Conservation (phyloP, 1,140 invertebrate species). For the Lordiphosa stackelbergi region DNA sequence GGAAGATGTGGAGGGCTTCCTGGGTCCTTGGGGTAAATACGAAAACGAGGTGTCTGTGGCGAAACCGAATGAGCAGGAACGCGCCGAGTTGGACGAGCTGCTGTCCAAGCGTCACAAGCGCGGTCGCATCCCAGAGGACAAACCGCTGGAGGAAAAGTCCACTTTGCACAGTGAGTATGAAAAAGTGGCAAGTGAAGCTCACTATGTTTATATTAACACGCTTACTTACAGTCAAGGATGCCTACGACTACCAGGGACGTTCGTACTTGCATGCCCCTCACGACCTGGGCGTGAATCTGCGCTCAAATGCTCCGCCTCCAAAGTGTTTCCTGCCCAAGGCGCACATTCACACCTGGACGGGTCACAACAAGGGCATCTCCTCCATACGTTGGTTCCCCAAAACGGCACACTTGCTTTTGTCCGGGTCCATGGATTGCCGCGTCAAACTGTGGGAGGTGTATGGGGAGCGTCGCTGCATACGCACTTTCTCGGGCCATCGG, state of each 20-base stretch:
- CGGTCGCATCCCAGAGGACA: constrained; percentile 89
- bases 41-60: constrained; percentile 92
- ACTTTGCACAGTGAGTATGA: constrained; percentile 91
- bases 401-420: constrained; percentile 96
- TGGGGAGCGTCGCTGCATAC: constrained; percentile 93
- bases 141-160: constrained; percentile 95
- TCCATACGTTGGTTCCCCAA: constrained; percentile 97
- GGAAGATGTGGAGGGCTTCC: constrained; percentile 94
- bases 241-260: constrained; percentile 96
- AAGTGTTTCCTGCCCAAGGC: constrained; percentile 98
- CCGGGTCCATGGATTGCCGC: constrained; percentile 97
- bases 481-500: constrained; percentile 97
- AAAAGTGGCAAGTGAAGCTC: constrained; percentile 6
- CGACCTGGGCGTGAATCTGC: constrained; percentile 96
- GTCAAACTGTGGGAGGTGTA: constrained; percentile 99
- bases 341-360: constrained; percentile 97
- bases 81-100: constrained; percentile 95
- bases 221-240: constrained; percentile 89
- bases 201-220: not conserved
- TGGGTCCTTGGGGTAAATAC: constrained; percentile 98
- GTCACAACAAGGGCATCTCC: constrained; percentile 98
- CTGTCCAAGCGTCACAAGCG: constrained; percentile 93
- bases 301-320: constrained; percentile 93
- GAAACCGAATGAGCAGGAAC: constrained; percentile 94
- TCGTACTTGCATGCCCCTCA: constrained; percentile 96